Conservation (phyloP, 2,113 vertebrate genomes). For the Tragelaphus strepsiceros region DNA sequence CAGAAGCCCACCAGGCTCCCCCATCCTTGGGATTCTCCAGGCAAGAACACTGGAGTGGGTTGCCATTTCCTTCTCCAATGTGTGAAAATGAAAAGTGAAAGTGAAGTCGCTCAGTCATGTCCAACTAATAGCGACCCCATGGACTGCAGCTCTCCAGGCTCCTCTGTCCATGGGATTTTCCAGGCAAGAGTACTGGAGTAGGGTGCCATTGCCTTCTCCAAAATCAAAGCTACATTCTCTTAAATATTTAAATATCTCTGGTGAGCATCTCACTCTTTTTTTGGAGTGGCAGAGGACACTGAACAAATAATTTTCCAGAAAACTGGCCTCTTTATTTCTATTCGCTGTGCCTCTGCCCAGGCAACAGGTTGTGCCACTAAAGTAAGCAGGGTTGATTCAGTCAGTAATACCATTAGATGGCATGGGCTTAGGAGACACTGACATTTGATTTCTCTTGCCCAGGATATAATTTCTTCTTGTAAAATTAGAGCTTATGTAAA, state of each 20-base stretch:
- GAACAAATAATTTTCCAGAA: not conserved
- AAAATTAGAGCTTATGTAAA: slow-evolving; percentile 1
- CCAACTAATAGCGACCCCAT: rapidly evolving
- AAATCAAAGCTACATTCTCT: not conserved
- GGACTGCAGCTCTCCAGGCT: no score
- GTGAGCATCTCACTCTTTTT: not conserved
- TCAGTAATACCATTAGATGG: not conserved
- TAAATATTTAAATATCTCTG: not conserved
- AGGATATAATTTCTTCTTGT: not conserved
- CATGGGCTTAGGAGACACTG: not conserved
- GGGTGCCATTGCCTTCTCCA: no score
- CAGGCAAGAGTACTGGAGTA: no score
- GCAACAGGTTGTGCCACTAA: not conserved
- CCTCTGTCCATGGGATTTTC: no score
- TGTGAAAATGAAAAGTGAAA: no score
- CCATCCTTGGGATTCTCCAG: no score
- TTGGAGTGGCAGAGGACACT: not conserved
- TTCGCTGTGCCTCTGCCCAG: not conserved
- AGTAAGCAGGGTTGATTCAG: not conserved
- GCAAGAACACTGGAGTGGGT: no score
- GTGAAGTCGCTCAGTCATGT: no score
- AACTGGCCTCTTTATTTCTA: not conserved
- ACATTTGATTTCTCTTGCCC: not conserved
- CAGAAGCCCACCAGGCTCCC: rapidly evolving
- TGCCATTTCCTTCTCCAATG: no score